Percentiles rank a stretch among this genome's conserved stretches.
Conservation (phyloP, 2,888 invertebrate species). For the Apodemia hepburni region DNA sequence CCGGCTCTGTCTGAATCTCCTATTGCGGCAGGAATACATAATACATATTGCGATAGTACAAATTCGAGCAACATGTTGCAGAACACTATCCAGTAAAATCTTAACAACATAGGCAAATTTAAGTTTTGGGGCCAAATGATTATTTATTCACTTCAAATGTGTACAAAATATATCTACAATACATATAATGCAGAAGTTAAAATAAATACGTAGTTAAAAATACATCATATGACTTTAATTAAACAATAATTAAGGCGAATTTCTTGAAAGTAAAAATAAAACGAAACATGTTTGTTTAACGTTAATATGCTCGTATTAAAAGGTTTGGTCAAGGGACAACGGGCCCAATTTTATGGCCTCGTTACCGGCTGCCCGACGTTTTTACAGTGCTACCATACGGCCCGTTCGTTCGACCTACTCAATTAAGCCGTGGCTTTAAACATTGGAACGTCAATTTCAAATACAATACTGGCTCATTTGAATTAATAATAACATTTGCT, state of each 20-base stretch:
- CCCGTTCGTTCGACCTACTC: conserved; percentile 50
- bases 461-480: conserved; percentile 3
- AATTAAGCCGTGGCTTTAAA: conserved; percentile 30
- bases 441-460: not conserved
- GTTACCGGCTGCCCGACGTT: conserved; percentile 64
- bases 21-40: too few relatives aligned
- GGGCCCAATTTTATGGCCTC: conserved; percentile 58
- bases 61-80: too few relatives aligned
- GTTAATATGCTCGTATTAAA: conserved; percentile 11
- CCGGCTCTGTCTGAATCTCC: too few relatives aligned
- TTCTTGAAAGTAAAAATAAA: conserved; percentile 15
- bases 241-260: conserved; percentile 6
- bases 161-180: too few relatives aligned
- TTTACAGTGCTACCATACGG: conserved; percentile 71
- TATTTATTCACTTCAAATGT: too few relatives aligned
- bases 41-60: too few relatives aligned
- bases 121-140: too few relatives aligned
- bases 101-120: too few relatives aligned
- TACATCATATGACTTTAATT: not conserved
- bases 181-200: not conserved
- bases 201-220: not conserved
- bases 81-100: too few relatives aligned
- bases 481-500: not conserved
- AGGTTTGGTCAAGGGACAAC: conserved; percentile 44
- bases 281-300: conserved; percentile 23